Evolutionary conservation across 1,140 invertebrate genomes (phyloP), one percentile per base, ranked within the genome.

Genomic region (Chrysoperla carnea): DNA sequence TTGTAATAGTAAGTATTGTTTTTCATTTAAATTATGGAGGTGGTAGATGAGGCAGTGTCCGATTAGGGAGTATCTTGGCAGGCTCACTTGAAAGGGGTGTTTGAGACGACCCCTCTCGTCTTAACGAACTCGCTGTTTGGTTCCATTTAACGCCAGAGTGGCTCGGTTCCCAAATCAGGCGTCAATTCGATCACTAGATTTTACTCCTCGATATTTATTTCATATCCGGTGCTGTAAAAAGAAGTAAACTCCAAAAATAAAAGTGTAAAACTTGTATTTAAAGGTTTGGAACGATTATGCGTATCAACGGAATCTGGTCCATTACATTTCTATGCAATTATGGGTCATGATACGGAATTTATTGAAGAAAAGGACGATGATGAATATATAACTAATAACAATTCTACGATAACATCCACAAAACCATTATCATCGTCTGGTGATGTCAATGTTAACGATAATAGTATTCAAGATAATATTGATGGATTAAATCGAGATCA

Each of bases 201-300:
- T n/a, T n/a, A n/a, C n/a, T n/a, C n/a, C n/a, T n/a, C n/a, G n/a
- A n/a, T n/a, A n/a, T n/a, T n/a, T n/a, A n/a, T n/a, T n/a, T n/a
- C n/a, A n/a, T n/a, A n/a, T n/a, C n/a, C n/a, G n/a, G n/a, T n/a
- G n/a, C n/a, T n/a, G n/a, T n/a, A n/a, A n/a, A n/a, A n/a, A n/a
- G n/a, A n/a, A n/a, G n/a, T n/a, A n/a, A n/a, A n/a, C n/a, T n/a
- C n/a, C n/a, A n/a, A n/a, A n/a, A n/a, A n/a, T n/a, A n/a, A n/a
- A n/a, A n/a, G n/a, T n/a, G n/a, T n/a, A n/a, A n/a, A n/a, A n/a
- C n/a, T n/a, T n/a, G n/a, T n/a, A n/a, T n/a, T n/a, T n/a, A n/a
- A n/a, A 78, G 76, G 76, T 60, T 71, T 90, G 37, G 87, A 91
- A 52, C 69, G 84, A 41, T 61, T 93, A 13, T 91, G 87, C 59